phyloP scores from a whole-genome alignment of 2,113 vertebrate genomes.

The Bagarius yarrelli region DNA sequence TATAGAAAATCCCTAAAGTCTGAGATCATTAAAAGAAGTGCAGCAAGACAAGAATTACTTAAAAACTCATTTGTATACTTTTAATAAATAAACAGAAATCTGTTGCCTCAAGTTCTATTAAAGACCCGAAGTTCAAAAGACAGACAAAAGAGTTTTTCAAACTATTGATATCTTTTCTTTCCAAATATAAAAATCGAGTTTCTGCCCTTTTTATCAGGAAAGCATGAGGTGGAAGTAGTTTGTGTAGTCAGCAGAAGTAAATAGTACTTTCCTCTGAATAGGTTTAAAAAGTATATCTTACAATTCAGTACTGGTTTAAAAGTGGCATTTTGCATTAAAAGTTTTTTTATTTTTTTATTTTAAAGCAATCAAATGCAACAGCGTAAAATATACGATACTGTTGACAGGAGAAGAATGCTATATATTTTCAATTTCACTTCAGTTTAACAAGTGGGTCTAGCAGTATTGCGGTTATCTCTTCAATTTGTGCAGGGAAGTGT shows the following conservation, averaged over 20 bases:
- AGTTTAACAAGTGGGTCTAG: no score
- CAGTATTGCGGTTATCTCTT: neutral
- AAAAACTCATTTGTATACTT: neutral
- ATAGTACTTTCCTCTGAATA: neutral
- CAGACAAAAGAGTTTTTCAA: neutral
- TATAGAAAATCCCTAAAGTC: slow-evolving; percentile 24
- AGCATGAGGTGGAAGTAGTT: neutral
- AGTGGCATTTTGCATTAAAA: neutral
- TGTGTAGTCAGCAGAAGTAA: neutral
- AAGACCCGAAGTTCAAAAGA: neutral
- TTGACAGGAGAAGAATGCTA: no score
- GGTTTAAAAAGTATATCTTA: neutral
- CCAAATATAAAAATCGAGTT: neutral
- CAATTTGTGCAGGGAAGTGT: neutral
- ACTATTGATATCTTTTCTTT: neutral
- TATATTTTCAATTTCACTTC: no score
- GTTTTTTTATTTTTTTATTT: neutral
- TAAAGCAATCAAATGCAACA: neutral
- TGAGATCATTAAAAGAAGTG: slow-evolving; percentile 33
- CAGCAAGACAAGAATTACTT: neutral
- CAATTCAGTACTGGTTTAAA: neutral
- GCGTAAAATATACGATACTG: neutral
- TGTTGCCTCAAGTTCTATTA: neutral
- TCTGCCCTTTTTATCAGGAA: neutral
- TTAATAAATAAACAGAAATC: neutral